Evolutionary conservation across 2,113 vertebrate species (phyloP).

Genomic region (Plotosus lineatus): DNA sequence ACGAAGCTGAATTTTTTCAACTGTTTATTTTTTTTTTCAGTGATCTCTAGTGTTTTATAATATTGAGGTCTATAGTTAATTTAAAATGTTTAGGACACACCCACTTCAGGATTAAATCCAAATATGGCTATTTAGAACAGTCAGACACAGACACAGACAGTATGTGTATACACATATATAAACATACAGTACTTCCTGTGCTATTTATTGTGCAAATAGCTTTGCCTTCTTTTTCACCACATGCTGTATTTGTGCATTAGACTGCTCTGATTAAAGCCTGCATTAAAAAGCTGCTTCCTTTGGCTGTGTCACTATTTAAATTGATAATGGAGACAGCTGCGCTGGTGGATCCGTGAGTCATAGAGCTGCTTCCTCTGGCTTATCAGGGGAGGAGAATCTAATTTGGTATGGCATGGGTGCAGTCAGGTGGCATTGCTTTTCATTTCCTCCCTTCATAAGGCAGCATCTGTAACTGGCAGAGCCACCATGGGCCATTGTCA

Average conservation of each 20-base stretch:
- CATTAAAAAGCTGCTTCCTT: constrained; percentile 39
- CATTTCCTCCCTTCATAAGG: constrained; percentile 28
- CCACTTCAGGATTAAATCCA: not conserved
- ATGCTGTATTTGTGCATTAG: constrained; percentile 20
- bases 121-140: not conserved
- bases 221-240: constrained; percentile 1
- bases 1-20: not conserved
- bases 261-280: constrained; percentile 31
- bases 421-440: constrained; percentile 49
- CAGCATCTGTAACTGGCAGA: constrained; percentile 29
- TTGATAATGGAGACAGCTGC: constrained; percentile 45
- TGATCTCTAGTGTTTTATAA: not conserved
- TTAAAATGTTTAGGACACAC: not conserved
- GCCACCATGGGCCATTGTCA: constrained; percentile 8
- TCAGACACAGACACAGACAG: not conserved
- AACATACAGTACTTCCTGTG: not conserved
- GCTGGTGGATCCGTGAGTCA: constrained; percentile 41
- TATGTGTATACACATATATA: not conserved
- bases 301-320: constrained; percentile 31
- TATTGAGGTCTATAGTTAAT: not conserved
- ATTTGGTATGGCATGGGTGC: constrained; percentile 39
- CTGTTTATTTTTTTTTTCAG: not conserved
- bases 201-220: not conserved
- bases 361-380: constrained; percentile 29
- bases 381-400: constrained; percentile 34